Evolutionary conservation across 2,113 vertebrate genomes (phyloP).

Genomic region (Clinocottus analis): DNA sequence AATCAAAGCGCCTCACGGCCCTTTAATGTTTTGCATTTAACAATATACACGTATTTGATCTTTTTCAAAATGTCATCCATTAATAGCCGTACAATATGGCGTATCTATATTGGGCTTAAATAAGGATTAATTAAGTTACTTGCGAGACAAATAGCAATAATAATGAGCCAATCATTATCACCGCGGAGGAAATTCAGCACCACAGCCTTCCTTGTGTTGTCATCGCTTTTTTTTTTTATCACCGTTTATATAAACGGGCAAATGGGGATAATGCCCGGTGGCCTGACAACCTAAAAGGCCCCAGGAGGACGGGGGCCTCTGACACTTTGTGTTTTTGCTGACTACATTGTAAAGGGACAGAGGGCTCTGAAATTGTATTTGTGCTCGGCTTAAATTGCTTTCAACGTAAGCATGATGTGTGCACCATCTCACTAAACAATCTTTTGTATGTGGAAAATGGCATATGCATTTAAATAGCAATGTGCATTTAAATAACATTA

Average conservation of each 20-base stretch:
- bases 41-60: background rate
- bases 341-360: background rate
- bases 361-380: background rate
- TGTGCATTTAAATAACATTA: too few relatives aligned
- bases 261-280: background rate
- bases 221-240: background rate
- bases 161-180: background rate
- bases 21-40: background rate
- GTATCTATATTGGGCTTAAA: background rate
- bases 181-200: background rate
- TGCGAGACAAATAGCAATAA: background rate
- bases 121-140: background rate
- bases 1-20: background rate
- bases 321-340: background rate
- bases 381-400: background rate
- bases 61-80: background rate
- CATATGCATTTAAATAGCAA: background rate
- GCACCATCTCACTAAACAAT: background rate
- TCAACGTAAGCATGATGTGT: background rate
- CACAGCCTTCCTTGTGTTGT: background rate
- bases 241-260: too few relatives aligned
- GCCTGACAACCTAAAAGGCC: background rate
- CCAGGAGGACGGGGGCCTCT: too few relatives aligned
- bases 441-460: background rate
- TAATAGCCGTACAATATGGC: background rate